phyloP scores from a whole-genome alignment of 1,140 invertebrate genomes.

The Acromyrmex echinatior region DNA sequence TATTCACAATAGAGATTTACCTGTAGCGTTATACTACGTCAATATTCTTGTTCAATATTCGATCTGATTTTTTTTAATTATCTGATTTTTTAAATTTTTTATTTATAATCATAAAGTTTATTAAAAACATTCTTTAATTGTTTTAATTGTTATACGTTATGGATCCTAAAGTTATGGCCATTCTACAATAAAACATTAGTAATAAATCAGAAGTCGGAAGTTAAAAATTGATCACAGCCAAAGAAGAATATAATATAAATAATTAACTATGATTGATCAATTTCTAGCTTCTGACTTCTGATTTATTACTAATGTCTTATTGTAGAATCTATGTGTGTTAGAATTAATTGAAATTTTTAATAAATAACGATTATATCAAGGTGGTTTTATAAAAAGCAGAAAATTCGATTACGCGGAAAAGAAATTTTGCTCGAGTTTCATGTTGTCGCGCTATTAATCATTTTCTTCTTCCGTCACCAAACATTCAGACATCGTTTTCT shows the following conservation, averaged over 20 bases:
- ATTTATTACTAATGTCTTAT: no score
- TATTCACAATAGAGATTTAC: constrained; percentile 21
- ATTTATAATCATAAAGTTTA: background rate
- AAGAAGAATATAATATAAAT: no score
- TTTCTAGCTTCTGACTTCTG: no score
- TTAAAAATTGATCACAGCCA: no score
- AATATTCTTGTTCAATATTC: background rate
- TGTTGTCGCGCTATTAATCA: constrained; percentile 33
- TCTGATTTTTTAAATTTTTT: background rate
- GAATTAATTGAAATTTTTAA: background rate
- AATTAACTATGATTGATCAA: no score
- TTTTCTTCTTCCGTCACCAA: constrained; percentile 29
- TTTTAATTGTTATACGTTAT: background rate
- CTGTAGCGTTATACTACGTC: background rate
- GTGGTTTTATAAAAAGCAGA: background rate
- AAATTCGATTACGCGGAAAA: background rate
- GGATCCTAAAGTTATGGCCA: no score
- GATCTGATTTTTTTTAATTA: background rate
- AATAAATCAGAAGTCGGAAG: no score
- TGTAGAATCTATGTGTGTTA: no score
- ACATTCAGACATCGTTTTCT: constrained; percentile 52
- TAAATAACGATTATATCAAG: background rate
- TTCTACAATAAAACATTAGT: no score
- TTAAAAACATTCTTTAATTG: background rate
- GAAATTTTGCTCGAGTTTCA: background rate